These are phyloP conservation scores for Drosophila suboccidentalis DNA, from an alignment of 2,888 invertebrate species.

Conservation along the genomic window DNA sequence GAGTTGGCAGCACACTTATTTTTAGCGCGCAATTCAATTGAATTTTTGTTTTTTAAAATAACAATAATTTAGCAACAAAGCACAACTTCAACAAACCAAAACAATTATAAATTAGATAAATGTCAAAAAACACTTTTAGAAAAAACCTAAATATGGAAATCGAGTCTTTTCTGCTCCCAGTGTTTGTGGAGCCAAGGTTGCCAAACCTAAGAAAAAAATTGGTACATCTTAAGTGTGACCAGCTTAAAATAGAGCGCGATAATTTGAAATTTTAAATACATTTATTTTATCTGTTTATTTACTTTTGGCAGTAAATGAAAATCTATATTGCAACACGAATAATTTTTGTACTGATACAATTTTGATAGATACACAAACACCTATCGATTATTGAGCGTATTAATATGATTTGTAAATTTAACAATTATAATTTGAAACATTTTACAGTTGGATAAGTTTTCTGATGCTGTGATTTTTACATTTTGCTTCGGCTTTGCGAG, in stretches of 20 bases:
- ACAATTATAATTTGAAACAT: neutral
- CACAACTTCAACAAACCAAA: no score
- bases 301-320: neutral
- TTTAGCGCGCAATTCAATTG: neutral
- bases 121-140: no score
- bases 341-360: neutral
- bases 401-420: neutral
- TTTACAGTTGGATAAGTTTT: neutral
- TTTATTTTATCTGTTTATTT: neutral
- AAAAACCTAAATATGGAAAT: no score
- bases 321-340: neutral
- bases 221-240: no score
- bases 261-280: neutral
- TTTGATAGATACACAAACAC: neutral
- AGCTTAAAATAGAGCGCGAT: neutral
- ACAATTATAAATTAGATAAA: no score
- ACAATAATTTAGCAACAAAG: no score
- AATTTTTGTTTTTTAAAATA: no score
- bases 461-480: neutral
- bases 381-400: neutral
- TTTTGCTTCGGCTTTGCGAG: neutral
- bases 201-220: no score
- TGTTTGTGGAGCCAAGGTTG: no score
- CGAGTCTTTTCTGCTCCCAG: no score
- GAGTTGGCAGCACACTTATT: constrained; percentile 27